Base-by-base conservation (phyloP, 2,888 invertebrate genomes). In the Dryadula phaetusa region DNA sequence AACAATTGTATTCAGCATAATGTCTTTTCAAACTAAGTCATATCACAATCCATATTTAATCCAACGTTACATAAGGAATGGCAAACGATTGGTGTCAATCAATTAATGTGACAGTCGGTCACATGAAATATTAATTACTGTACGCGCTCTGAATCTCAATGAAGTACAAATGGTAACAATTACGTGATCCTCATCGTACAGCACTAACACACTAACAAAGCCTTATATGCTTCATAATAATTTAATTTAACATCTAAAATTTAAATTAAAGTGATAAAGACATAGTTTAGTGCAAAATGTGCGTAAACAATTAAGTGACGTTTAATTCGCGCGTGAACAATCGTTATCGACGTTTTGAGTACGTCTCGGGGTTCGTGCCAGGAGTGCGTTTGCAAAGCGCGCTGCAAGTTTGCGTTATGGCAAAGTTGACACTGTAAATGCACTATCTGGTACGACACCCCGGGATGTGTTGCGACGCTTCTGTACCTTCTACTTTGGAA, bases 381-480 rank as follows among this genome's bases (percentile, higher is more conserved):
- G 98, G 96, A 95, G 97, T 97, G 98, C 97, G 97, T 98, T 98
- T 98, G 97, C 98, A 98, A 94, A 93, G 93, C 92, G 88, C 92
- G 84, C 83, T 82, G 83, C 90, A 85, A 86, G 82, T 88, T 92
- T 90, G 90, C 90, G 84, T 87, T 87, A 81, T 81, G 76, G 90
- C 92, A 91, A 90, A 88, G 83, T 88, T 92, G 90, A 94, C 93
- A 94, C 95, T 98, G 98, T 98, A 98, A 98, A 98, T 98, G 98
- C 98, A 98, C 98, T 98, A 98, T 98, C 98, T 98, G 98, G 98
- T 98, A 98, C 98, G 98, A 97, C 97, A 97, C 96, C 95, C 96
- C 95, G 95, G 94, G 90, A 93, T 92, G 94, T 93, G 83, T 86
- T 82, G 83, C 92, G 79, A 83, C 91, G 90, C 79, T 86, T 84